These are phyloP conservation scores for Ranitomeya variabilis DNA, from an alignment of 2,113 vertebrate genomes.

Conservation along the genomic window DNA sequence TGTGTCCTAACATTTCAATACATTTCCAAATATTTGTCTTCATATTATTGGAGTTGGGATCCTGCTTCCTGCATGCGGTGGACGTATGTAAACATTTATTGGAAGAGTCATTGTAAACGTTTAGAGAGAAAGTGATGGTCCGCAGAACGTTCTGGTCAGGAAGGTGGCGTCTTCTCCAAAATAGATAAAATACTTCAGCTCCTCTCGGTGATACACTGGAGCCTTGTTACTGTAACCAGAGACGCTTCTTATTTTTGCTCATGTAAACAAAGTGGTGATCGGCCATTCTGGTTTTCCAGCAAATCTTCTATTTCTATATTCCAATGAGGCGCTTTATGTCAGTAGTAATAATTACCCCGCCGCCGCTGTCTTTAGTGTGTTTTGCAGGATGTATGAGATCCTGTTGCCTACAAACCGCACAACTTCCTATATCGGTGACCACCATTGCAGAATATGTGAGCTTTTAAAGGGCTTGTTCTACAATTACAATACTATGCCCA, in stretches of 20 bases:
- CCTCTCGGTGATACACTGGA: conserved; percentile 7
- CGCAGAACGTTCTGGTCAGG: conserved; percentile 11
- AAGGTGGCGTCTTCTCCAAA: conserved; percentile 12
- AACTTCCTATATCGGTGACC: background rate
- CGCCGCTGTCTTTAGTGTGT: background rate
- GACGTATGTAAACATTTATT: conserved; percentile 36
- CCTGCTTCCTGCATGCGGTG: conserved; percentile 39
- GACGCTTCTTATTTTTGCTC: conserved; percentile 16
- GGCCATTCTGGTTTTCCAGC: conserved; percentile 19
- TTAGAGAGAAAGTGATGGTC: conserved; percentile 21
- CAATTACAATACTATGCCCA: no score
- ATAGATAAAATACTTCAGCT: conserved; percentile 30
- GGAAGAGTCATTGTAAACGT: conserved; percentile 42
- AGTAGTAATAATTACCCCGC: background rate
- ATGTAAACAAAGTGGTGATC: conserved; percentile 42
- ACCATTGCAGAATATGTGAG: background rate
- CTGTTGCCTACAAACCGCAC: background rate
- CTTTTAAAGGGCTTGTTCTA: background rate
- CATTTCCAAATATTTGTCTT: conserved; percentile 43
- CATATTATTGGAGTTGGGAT: conserved; percentile 25
- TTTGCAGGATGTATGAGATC: background rate
- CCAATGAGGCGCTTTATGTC: background rate
- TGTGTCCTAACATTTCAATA: conserved; percentile 47
- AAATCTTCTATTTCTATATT: conserved; percentile 9
- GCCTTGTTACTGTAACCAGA: conserved; percentile 25